A percentile compares a stretch with the other conserved stretches of the same genome.
Evolutionary conservation across 1,140 invertebrate genomes (phyloP).

Genomic region (Drepana arcuata): DNA sequence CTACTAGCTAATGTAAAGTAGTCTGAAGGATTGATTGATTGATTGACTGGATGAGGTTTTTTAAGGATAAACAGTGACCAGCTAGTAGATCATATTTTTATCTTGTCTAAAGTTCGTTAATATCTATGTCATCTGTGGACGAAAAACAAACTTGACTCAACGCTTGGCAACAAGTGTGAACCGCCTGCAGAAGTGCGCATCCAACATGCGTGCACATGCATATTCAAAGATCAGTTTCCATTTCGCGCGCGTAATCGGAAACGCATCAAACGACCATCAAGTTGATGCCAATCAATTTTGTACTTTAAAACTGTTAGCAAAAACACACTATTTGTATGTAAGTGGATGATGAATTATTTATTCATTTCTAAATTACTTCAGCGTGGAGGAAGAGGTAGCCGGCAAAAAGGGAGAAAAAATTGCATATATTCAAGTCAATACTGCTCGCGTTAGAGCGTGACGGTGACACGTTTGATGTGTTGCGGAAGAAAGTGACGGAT

Average conservation of each 20-base stretch:
- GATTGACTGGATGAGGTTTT: too few species aligned
- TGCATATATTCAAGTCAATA: conserved; percentile 29
- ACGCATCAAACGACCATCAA: conserved; percentile 26
- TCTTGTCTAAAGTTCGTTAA: too few species aligned
- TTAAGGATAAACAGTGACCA: too few species aligned
- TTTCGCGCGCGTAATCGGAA: conserved; percentile 64
- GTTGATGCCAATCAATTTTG: conserved; percentile 25
- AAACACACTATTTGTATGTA: conserved; percentile 4
- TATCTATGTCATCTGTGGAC: too few species aligned
- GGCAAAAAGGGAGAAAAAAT: conserved; percentile 31
- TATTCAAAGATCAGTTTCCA: conserved; percentile 68
- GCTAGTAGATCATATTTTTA: too few species aligned
- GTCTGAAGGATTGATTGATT: too few species aligned
- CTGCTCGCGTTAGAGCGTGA: conserved; percentile 46
- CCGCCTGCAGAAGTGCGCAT: too few species aligned
- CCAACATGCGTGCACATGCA: too few species aligned
- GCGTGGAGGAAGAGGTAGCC: conserved; percentile 48
- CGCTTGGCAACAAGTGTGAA: too few species aligned
- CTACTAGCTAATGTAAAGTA: too few species aligned
- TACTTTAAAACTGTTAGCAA: conserved; percentile 24
- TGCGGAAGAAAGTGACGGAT: conserved; percentile 46
- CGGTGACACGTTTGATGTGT: conserved; percentile 22
- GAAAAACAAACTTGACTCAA: too few species aligned
- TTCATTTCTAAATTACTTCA: conserved; percentile 54
- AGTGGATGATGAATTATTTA: conserved; percentile 44